Percentiles rank a stretch among this genome's conserved stretches.
These are phyloP conservation scores for Pantherophis alleghaniensis DNA, from an alignment of 2,797 vertebrate genomes.

Conservation along the genomic window DNA sequence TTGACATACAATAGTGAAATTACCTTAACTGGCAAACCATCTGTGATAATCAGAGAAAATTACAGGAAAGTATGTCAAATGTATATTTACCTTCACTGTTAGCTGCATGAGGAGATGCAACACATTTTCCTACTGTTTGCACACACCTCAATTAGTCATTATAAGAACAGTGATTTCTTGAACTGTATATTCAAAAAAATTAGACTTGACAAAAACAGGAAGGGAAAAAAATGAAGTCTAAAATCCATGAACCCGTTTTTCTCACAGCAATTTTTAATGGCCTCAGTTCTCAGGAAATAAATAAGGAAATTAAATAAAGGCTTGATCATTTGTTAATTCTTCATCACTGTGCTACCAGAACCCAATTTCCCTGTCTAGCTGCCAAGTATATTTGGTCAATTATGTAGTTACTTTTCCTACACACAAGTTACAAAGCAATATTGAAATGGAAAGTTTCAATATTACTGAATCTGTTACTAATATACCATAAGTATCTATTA, in stretches of 20 bases:
- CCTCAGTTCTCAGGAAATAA: neutral
- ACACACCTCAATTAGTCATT: neutral
- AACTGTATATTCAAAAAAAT: neutral
- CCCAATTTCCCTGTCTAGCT: neutral
- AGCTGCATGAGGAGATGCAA: neutral
- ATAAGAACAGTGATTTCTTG: neutral
- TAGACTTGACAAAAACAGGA: neutral
- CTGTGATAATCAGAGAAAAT: neutral
- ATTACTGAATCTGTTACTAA: neutral
- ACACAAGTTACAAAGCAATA: neutral
- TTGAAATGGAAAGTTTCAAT: neutral
- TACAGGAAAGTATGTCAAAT: neutral
- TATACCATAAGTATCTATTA: neutral
- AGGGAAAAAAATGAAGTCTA: neutral
- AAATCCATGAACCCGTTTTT: neutral
- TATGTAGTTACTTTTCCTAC: neutral
- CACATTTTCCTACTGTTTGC: neutral
- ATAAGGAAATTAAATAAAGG: neutral
- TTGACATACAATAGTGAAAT: neutral
- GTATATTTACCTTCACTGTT: neutral
- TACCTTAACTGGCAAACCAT: neutral
- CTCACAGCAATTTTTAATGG: neutral
- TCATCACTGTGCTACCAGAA: neutral
- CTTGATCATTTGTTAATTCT: neutral
- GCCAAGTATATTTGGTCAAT: neutral